These are phyloP conservation scores for Platalea minor DNA, from an alignment of 2,797 vertebrate genomes.

Conservation along the genomic window DNA sequence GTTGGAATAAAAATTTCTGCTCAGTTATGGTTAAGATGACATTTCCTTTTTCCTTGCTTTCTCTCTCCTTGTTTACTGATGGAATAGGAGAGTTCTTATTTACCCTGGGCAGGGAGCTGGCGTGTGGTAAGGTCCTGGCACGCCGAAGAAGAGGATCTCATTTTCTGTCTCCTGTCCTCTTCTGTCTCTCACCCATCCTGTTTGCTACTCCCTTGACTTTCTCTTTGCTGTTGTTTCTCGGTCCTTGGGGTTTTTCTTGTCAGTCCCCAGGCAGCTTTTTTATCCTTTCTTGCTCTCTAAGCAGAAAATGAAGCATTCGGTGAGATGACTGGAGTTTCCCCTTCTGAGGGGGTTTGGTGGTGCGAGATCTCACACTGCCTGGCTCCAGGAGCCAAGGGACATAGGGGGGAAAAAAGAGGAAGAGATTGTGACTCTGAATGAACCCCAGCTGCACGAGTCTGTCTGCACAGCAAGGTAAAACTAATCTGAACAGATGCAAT, in stretches of 20 bases:
- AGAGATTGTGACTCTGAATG: background rate
- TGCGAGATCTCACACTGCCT: background rate
- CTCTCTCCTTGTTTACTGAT: background rate
- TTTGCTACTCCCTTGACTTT: background rate
- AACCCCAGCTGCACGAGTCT: background rate
- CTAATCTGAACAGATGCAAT: background rate
- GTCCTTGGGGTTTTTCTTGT: background rate
- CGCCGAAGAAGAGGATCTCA: background rate
- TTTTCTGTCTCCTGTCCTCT: background rate
- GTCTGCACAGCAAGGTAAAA: constrained; percentile 6
- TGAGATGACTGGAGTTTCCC: background rate
- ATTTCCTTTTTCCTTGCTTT: background rate
- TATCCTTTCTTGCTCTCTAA: background rate
- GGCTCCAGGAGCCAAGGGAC: background rate
- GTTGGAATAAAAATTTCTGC: constrained; percentile 23
- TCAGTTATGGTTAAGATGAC: constrained; percentile 17
- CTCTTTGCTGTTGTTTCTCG: background rate
- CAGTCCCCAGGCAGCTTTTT: background rate
- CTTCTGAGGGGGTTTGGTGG: background rate
- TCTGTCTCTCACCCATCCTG: background rate
- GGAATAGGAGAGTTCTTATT: background rate
- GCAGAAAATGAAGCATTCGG: background rate
- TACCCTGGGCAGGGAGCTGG: background rate
- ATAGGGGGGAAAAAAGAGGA: background rate
- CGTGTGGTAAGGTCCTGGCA: background rate